Base-by-base conservation (phyloP, 2,113 vertebrate genomes). In the Syrmaticus mikado region DNA sequence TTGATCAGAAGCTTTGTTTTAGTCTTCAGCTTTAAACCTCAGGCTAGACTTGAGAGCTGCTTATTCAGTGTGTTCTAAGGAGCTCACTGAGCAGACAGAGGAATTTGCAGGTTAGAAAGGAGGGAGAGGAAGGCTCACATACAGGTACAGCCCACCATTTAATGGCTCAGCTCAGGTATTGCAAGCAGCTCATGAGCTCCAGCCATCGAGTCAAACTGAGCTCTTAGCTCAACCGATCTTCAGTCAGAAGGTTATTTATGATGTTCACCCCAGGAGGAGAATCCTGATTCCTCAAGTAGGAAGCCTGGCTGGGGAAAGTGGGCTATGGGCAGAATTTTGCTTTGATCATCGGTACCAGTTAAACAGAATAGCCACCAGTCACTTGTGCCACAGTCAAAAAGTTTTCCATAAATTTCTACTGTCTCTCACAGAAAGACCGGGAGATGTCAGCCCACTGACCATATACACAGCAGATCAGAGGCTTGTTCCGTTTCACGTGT, bases 1-100 rank as follows among this genome's bases (percentile, higher is more conserved):
- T 57, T 94, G 74, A 96, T 94, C 80, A 94, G 60, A 87, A 72
- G 76, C 8, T 75, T 89, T 43, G 75, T 91, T 96, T 94, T 92
- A 79, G 91, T 95, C 82, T 95, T 90, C 52, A 52, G 61, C 79
- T 74, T 68, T 82, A 85, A 90, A 82, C 89, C 85, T 94, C 79
- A 85, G 87, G 95, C 82, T 64, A 87, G 52, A 85, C 52, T 78
- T 87, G 57, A 90, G 32, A 92, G 45, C 60, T 91, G 64, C 65
- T 85, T 78, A 77, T 57, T 2, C 0, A 38, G 64, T n/a, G 28
- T 76, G n/a, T 52, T 41, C 53, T 74, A 73, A 92, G 58, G 50
- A 94, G 36, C 50, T 94, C 65, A 72, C 0, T 0, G 65, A 87
- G 38, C 28, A 92, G 61, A 77, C 27, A 61, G 65, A 95, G 52